Evolutionary conservation across 2,113 vertebrate species (phyloP).

Genomic region (Chaetorhynchus papuensis): DNA sequence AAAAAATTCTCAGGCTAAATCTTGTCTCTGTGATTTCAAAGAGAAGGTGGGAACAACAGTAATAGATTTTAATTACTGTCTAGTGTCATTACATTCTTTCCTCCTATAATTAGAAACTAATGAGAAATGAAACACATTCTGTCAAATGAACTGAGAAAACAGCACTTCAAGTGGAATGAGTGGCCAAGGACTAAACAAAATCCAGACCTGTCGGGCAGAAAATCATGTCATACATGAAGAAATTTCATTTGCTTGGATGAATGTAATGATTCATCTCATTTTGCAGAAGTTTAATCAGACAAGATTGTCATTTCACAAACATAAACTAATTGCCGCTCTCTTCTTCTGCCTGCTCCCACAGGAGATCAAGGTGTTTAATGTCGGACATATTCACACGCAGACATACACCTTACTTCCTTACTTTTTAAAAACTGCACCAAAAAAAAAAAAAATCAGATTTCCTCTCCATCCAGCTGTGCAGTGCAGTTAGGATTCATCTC

Average conservation of each 20-base stretch:
- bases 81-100: constrained; percentile 17
- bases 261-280: not conserved
- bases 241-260: not conserved
- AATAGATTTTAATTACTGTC: constrained; percentile 37
- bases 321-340: not conserved
- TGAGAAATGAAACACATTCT: constrained; percentile 28
- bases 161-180: not conserved
- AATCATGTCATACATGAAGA: not conserved
- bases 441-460: not conserved
- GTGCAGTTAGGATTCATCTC: not conserved
- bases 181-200: not conserved
- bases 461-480: not conserved
- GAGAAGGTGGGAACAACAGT: not conserved
- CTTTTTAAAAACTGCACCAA: not conserved
- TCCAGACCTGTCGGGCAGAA: not conserved
- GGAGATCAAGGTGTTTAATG: not conserved
- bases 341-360: not conserved
- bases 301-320: not conserved
- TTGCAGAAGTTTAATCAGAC: not conserved
- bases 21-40: not conserved
- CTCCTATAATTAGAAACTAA: constrained; percentile 46
- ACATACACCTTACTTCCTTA: not conserved
- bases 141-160: constrained; percentile 24
- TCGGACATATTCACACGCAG: not conserved
- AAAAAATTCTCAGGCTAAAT: not conserved